Percentiles rank a stretch among this genome's conserved stretches.
Conservation (phyloP, 2,797 vertebrate species). For the Huso huso region DNA sequence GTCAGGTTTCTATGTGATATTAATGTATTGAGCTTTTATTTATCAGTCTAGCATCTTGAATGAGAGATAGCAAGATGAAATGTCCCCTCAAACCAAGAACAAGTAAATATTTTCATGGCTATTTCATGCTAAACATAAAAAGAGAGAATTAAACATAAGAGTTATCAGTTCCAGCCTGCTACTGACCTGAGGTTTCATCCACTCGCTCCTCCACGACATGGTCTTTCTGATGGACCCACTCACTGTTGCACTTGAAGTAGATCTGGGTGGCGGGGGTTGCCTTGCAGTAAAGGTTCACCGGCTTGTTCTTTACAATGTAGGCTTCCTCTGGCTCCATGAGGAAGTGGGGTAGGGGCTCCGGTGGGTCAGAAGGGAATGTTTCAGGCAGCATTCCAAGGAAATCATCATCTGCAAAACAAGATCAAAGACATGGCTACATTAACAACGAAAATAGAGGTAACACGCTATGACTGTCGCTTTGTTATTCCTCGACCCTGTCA, state of each 20-base stretch:
- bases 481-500: no score
- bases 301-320: conserved; percentile 97
- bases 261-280: conserved; percentile 95
- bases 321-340: conserved; percentile 93
- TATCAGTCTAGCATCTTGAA: no score
- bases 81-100: no score
- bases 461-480: no score
- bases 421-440: no score
- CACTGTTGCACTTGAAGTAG: conserved; percentile 98
- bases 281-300: conserved; percentile 91
- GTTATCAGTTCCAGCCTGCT: background rate
- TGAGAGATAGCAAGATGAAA: no score
- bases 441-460: no score
- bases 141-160: no score
- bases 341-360: conserved; percentile 89
- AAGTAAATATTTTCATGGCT: no score
- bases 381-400: conserved; percentile 92
- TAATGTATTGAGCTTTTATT: no score
- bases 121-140: no score
- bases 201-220: conserved; percentile 89
- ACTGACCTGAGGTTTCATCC: conserved; percentile 91
- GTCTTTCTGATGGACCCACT: conserved; percentile 98
- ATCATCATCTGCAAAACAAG: conserved; percentile 71
- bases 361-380: conserved; percentile 92
- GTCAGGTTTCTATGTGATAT: no score